These are phyloP conservation scores for Dolichotis patagonum DNA, from an alignment of 2,113 vertebrate genomes.

Conservation along the genomic window DNA sequence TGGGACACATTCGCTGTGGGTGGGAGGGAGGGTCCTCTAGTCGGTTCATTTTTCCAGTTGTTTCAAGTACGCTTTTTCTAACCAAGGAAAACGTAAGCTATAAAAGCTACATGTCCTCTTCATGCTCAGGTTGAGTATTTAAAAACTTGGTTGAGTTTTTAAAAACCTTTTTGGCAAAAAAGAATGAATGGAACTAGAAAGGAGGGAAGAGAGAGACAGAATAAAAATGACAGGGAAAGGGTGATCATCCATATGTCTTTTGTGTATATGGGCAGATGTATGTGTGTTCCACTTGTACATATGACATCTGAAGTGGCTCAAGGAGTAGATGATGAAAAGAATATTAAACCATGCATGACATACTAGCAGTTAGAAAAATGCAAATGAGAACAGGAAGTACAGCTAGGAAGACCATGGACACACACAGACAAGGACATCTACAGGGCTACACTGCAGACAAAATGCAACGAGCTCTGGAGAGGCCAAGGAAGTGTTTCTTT, in stretches of 20 bases:
- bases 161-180: slow-evolving; percentile 38
- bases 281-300: not conserved
- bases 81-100: not conserved
- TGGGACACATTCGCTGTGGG: too few species aligned
- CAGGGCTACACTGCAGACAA: not conserved
- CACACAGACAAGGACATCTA: not conserved
- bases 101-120: not conserved
- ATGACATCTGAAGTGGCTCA: not conserved
- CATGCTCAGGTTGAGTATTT: not conserved
- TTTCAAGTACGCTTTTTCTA: slow-evolving; percentile 15
- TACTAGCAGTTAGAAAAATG: not conserved
- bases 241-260: not conserved
- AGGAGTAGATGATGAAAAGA: slow-evolving; percentile 3
- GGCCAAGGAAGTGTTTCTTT: not conserved
- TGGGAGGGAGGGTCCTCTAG: not conserved
- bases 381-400: not conserved
- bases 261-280: not conserved
- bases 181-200: not conserved
- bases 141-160: slow-evolving; percentile 22
- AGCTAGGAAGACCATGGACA: not conserved
- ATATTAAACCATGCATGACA: slow-evolving; percentile 6
- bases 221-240: not conserved
- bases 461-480: not conserved
- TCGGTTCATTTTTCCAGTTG: not conserved
- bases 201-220: not conserved